Evolutionary conservation across 2,888 invertebrate species (phyloP).

Genomic region (Zygaena filipendulae): DNA sequence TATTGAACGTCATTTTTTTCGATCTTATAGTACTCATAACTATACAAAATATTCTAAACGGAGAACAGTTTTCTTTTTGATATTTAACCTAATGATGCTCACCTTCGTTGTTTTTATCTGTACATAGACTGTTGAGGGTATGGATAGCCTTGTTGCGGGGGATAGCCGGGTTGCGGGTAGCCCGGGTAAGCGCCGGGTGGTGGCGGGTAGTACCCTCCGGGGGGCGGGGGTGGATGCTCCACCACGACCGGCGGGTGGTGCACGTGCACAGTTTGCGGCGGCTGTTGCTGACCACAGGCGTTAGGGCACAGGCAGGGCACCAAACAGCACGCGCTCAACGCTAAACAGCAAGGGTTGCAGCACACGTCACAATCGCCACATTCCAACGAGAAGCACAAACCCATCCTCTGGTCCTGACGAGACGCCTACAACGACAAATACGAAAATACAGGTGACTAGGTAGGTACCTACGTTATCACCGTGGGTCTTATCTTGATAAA

Average conservation of each 20-base stretch:
- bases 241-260: slow-evolving; percentile 44
- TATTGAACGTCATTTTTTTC: too few relatives aligned
- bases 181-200: slow-evolving; percentile 20
- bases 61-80: too few relatives aligned
- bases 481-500: too few relatives aligned
- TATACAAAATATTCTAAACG: too few relatives aligned
- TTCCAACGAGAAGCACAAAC: slow-evolving; percentile 51
- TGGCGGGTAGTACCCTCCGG: slow-evolving; percentile 34
- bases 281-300: slow-evolving; percentile 51
- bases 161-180: slow-evolving; percentile 23
- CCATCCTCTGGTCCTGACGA: too few relatives aligned
- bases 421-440: slow-evolving; percentile 35
- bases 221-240: slow-evolving; percentile 30
- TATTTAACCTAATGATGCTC: too few relatives aligned
- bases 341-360: slow-evolving; percentile 54
- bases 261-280: slow-evolving; percentile 39
- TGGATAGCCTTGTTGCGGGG: slow-evolving; percentile 20
- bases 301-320: slow-evolving; percentile 55
- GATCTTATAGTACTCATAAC: too few relatives aligned
- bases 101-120: slow-evolving; percentile 43
- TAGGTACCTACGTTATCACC: too few relatives aligned
- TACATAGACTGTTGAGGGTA: slow-evolving; percentile 17
- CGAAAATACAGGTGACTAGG: too few relatives aligned
- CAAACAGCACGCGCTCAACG: slow-evolving; percentile 51
- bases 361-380: slow-evolving; percentile 51